A percentile compares a stretch with the other conserved stretches of the same genome.
Conservation (phyloP, 2,797 vertebrate species). For the Sparus aurata region DNA sequence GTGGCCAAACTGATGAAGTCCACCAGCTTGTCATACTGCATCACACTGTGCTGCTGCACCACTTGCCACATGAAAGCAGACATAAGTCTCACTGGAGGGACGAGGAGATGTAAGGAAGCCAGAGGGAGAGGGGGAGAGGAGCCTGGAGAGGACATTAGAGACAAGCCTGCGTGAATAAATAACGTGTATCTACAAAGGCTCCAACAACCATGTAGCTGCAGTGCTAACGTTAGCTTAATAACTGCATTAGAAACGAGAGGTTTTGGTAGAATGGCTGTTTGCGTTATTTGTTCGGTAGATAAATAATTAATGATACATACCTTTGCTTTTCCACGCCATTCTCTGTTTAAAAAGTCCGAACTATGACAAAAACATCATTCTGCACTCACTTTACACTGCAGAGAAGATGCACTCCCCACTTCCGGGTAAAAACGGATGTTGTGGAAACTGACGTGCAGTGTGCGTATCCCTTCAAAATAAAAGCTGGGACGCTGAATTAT, state of each 20-base stretch:
- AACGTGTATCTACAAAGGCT: background rate
- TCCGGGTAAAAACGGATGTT: constrained; percentile 67
- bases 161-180: background rate
- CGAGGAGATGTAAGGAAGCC: constrained; percentile 73
- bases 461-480: constrained; percentile 56
- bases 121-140: constrained; percentile 53
- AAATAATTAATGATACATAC: constrained; percentile 22
- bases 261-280: background rate
- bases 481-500: background rate
- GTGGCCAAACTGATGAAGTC: constrained; percentile 76
- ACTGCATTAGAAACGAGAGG: background rate
- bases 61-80: constrained; percentile 76
- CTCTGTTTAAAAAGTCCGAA: background rate
- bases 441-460: background rate
- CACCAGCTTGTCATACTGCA: constrained; percentile 76
- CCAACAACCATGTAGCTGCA: background rate
- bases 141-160: constrained; percentile 26
- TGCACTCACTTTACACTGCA: background rate
- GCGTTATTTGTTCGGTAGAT: accelerated
- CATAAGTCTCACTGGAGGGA: constrained; percentile 76
- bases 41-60: constrained; percentile 64
- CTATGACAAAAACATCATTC: background rate
- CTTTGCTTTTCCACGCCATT: constrained; percentile 62
- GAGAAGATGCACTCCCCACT: background rate
- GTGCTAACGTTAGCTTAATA: constrained; percentile 32